Percentiles rank a stretch among this genome's conserved stretches.
phyloP scores from a whole-genome alignment of 2,797 vertebrate genomes.

The Sebastolobus alascanus region DNA sequence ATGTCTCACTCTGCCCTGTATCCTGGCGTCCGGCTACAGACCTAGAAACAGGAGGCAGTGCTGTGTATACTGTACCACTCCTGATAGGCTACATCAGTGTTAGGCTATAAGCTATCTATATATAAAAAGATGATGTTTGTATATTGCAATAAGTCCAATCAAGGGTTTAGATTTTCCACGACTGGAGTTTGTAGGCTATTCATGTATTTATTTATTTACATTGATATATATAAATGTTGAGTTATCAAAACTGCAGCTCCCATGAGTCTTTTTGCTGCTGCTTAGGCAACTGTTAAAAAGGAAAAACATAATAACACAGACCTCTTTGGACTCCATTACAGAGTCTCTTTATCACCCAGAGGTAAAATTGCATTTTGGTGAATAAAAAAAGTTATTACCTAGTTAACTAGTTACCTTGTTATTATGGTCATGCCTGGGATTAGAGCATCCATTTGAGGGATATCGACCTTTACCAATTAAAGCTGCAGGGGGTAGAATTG shows the following conservation, averaged over 20 bases:
- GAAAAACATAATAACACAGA: neutral
- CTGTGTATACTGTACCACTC: neutral
- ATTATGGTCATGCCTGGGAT: neutral
- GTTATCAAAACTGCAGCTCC: neutral
- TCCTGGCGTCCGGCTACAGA: neutral
- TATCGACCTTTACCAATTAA: neutral
- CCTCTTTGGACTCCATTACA: neutral
- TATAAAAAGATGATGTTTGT: neutral
- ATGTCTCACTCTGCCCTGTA: constrained; percentile 52
- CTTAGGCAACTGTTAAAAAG: neutral
- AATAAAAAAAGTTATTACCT: neutral
- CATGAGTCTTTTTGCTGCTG: neutral
- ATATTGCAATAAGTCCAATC: neutral
- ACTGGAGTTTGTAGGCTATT: neutral
- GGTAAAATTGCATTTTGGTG: neutral
- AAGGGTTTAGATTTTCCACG: neutral
- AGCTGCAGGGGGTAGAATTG: no score
- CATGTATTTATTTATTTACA: neutral
- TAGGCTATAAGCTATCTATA: neutral
- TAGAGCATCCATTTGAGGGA: neutral
- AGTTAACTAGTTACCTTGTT: neutral
- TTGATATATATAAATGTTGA: neutral
- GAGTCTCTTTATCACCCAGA: neutral
- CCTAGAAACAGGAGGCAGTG: neutral
- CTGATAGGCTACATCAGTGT: no score